Evolutionary conservation across 1,140 invertebrate species (phyloP), one percentile per base, ranked within the genome.

Genomic region (Tenebrio molitor): DNA sequence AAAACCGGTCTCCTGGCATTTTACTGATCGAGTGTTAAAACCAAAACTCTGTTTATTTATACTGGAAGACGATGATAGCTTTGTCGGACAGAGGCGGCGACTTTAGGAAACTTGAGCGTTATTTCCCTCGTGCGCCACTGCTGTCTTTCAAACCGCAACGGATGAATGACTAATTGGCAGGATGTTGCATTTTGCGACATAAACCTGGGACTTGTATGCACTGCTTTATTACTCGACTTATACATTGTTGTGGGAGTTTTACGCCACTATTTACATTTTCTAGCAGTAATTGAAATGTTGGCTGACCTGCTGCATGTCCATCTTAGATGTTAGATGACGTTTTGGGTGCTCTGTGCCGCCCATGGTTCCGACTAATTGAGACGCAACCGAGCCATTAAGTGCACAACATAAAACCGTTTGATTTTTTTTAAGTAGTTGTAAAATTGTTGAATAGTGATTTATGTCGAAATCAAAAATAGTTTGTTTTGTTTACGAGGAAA

Each of bases 391-490:
- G 1, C n/a, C 19, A n/a, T 58, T 25, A n/a, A 29, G 14, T 15
- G 16, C 16, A 46, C 10, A 46, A 46, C 42, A 46, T 15, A 7
- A 46, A 46, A 17, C 15, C 25, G 25, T 29, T 29, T 29, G 25
- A 29, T 12, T 58, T 58, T 58, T 58, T 58, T 58, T 58, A 29
- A 29, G n/a, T 58, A 29, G 50, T 17, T 14, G 50, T 58, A 58
- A 58, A 58, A 58, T 58, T 58, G 50, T 58, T 58, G 29, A 14
- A 23, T 15, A 58, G n/a, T 58, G 23, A 58, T 58, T 58, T 58
- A 58, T 58, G 50, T 25, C 14, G 21, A 58, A 58, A 25, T 58
- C 23, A 29, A 58, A 58, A 58, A 58, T 58, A 58, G 50, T 58
- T 29, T 7, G 36, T 12, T 58, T 58, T 58, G 50, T 58, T 58